Conservation (phyloP, 2,797 vertebrate genomes). For the Dromococcyx pavoninus region DNA sequence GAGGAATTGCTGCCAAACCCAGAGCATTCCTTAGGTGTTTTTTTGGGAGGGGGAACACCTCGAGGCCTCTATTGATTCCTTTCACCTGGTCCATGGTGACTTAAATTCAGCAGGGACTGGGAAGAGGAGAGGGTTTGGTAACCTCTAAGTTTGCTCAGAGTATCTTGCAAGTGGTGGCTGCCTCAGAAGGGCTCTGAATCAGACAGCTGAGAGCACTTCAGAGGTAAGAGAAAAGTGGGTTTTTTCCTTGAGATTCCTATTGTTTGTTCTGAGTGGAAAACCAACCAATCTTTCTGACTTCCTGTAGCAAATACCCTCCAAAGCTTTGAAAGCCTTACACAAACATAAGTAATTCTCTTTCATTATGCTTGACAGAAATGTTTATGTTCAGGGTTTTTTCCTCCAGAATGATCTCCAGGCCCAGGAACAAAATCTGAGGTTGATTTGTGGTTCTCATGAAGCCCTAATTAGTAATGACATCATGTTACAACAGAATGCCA, state of each 20-base stretch:
- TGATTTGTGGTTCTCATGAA: neutral
- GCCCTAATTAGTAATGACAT: slow-evolving; percentile 39
- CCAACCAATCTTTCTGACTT: neutral
- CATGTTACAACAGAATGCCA: neutral
- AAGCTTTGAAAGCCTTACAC: neutral
- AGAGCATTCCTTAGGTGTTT: slow-evolving; percentile 34
- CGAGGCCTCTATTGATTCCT: slow-evolving; percentile 75
- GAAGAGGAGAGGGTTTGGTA: neutral
- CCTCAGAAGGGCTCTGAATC: too few species aligned
- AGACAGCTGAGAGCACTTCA: too few species aligned
- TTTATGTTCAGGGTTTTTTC: neutral
- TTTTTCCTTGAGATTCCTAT: too few species aligned
- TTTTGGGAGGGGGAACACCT: slow-evolving; percentile 71
- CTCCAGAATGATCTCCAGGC: slow-evolving; percentile 10
- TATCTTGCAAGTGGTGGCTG: neutral
- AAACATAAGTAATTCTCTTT: neutral
- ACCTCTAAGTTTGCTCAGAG: neutral
- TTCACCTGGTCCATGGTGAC: slow-evolving; percentile 68
- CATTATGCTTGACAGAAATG: neutral
- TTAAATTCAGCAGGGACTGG: slow-evolving; percentile 70
- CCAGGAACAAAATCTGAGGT: slow-evolving; percentile 64
- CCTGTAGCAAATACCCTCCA: neutral
- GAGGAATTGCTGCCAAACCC: neutral
- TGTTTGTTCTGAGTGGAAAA: too few species aligned
- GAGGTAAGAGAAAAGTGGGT: too few species aligned